Evolutionary conservation across 2,797 vertebrate species (phyloP).

Genomic region (Aldrovandia affinis): DNA sequence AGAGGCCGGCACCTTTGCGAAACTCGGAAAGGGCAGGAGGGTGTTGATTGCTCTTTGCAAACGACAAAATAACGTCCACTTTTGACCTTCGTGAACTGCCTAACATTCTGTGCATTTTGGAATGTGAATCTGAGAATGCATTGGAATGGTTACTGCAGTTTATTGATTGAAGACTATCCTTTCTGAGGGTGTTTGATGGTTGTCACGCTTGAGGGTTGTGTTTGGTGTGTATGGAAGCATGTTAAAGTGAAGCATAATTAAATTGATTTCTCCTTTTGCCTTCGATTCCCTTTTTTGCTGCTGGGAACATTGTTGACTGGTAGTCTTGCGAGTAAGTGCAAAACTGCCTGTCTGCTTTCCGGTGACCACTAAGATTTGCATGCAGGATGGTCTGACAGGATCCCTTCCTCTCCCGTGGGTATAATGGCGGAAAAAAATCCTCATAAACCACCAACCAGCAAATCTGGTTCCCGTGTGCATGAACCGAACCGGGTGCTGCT

Average conservation of each 20-base stretch:
- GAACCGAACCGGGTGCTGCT: background rate
- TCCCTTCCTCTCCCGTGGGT: constrained; percentile 24
- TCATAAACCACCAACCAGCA: constrained; percentile 8
- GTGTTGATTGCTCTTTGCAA: background rate
- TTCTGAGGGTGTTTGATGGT: background rate
- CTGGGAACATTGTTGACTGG: constrained; percentile 75
- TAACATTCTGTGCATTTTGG: background rate
- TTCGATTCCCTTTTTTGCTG: constrained; percentile 76
- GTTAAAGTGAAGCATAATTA: background rate
- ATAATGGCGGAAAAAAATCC: constrained; percentile 31
- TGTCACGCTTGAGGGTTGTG: background rate
- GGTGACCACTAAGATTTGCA: constrained; percentile 19
- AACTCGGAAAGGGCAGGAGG: background rate
- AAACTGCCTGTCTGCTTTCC: background rate
- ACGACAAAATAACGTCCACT: background rate
- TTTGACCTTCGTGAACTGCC: background rate
- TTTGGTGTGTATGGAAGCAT: background rate
- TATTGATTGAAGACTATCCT: background rate
- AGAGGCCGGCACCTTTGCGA: background rate
- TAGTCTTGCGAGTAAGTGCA: constrained; percentile 69
- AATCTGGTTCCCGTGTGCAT: constrained; percentile 8
- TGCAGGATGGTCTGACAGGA: constrained; percentile 15
- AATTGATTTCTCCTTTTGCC: constrained; percentile 34
- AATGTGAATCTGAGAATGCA: background rate
- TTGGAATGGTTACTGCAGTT: too few species aligned